phyloP scores from a whole-genome alignment of 2,797 vertebrate genomes.

The Trichosurus vulpecula region DNA sequence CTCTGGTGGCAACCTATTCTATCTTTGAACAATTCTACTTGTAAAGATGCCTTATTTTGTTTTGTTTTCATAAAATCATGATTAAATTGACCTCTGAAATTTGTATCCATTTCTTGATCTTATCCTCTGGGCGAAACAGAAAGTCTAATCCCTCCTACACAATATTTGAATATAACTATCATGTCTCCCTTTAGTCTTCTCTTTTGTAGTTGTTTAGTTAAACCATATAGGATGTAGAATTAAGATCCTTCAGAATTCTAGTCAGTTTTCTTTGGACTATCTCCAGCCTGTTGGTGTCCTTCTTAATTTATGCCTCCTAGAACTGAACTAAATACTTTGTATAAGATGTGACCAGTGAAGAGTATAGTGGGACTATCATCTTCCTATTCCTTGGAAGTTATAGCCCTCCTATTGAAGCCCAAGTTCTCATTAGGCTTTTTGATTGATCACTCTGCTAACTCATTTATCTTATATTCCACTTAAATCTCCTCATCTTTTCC shows the following conservation, averaged over 20 bases:
- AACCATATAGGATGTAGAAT: background rate
- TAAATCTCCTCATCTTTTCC: background rate
- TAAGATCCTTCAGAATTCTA: background rate
- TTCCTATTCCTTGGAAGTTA: background rate
- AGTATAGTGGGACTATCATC: background rate
- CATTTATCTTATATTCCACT: background rate
- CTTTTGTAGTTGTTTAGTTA: background rate
- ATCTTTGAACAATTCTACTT: background rate
- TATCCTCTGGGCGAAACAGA: background rate
- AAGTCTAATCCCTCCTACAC: background rate
- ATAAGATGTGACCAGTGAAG: background rate
- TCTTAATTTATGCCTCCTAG: background rate
- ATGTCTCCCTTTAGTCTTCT: background rate
- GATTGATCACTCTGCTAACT: background rate
- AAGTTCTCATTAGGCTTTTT: background rate
- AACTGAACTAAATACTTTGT: background rate
- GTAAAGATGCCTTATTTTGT: background rate
- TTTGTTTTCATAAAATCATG: background rate
- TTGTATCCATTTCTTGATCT: background rate
- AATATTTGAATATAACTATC: background rate
- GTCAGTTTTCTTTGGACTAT: background rate
- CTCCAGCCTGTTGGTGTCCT: background rate
- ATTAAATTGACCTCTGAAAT: background rate
- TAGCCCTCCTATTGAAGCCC: background rate
- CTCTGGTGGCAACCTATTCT: background rate